A percentile compares a stretch with the other conserved stretches of the same genome.
These are phyloP conservation scores for Holothuria scabra DNA, from an alignment of 53 echinoderm and acorn worm genomes.

Conservation along the genomic window DNA sequence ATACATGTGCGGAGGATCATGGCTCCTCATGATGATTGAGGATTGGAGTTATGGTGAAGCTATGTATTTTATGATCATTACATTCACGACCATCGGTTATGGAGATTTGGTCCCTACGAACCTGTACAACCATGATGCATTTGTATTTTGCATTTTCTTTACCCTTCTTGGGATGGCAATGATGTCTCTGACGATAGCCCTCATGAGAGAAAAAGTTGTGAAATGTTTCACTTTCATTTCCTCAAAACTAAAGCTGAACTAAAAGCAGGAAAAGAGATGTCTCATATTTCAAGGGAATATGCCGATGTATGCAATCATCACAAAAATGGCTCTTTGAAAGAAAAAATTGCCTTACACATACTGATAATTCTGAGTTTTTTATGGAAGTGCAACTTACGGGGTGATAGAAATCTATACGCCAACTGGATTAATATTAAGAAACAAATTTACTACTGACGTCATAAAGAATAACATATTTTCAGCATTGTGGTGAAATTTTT, in stretches of 20 bases:
- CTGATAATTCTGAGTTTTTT: no score
- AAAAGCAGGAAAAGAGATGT: no score
- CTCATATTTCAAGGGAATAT: no score
- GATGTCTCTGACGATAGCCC: constrained; percentile 85
- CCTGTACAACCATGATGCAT: constrained; percentile 60
- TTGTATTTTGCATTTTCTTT: constrained; percentile 72
- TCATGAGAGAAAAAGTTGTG: constrained; percentile 72
- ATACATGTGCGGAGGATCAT: constrained; percentile 71
- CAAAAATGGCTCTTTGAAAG: no score
- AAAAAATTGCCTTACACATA: no score
- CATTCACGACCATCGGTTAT: constrained; percentile 85
- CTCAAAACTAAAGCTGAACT: constrained; percentile 28
- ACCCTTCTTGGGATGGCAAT: constrained; percentile 78
- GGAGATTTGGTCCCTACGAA: constrained; percentile 73
- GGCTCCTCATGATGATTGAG: constrained; percentile 61
- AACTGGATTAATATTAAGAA: no score
- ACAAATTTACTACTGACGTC: no score
- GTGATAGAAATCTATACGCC: no score
- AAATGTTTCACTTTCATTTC: constrained; percentile 29
- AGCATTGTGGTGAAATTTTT: no score
- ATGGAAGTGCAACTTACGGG: no score
- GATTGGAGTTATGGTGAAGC: constrained; percentile 68
- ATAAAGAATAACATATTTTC: no score
- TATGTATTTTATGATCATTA: constrained; percentile 83
- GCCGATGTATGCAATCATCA: no score